Percentiles rank a stretch among this genome's conserved stretches.
Conservation (phyloP, 53 echinoderm and acorn worm species). For the Hippasteria phrygiana region DNA sequence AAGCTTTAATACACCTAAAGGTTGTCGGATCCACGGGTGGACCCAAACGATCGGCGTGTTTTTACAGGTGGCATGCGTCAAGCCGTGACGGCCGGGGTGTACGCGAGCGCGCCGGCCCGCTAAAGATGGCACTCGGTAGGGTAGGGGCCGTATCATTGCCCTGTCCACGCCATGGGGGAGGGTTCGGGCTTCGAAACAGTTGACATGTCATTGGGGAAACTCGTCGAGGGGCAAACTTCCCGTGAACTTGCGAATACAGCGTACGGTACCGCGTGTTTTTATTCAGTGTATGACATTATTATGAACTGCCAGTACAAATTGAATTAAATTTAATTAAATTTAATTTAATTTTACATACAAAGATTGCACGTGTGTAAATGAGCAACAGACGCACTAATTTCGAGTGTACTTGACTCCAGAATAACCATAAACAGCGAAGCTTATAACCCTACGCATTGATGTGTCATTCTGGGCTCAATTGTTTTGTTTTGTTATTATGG, state of each 20-base stretch:
- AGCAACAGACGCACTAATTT: too few species aligned
- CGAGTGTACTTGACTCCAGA: too few species aligned
- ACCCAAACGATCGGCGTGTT: slow-evolving; percentile 3
- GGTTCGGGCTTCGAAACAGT: slow-evolving; percentile 55
- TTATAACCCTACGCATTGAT: too few species aligned
- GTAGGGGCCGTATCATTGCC: slow-evolving; percentile 12
- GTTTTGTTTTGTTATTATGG: too few species aligned
- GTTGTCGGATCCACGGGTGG: not conserved
- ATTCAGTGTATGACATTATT: too few species aligned
- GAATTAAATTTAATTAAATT: too few species aligned
- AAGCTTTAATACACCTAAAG: not conserved
- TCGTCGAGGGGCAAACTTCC: not conserved
- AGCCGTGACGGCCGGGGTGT: slow-evolving; percentile 27
- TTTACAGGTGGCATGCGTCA: slow-evolving; percentile 60
- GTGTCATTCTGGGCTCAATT: too few species aligned
- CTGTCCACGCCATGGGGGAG: slow-evolving; percentile 22
- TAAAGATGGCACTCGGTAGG: slow-evolving; percentile 35
- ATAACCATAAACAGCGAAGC: too few species aligned
- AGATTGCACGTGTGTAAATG: too few species aligned
- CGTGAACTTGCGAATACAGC: not conserved
- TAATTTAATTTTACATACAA: too few species aligned
- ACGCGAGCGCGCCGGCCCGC: not conserved
- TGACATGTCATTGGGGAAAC: not conserved
- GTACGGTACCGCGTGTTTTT: too few species aligned
- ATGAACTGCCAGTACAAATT: too few species aligned